Evolutionary conservation across 1,140 invertebrate species (phyloP).

Genomic region (Plectus sambesii): DNA sequence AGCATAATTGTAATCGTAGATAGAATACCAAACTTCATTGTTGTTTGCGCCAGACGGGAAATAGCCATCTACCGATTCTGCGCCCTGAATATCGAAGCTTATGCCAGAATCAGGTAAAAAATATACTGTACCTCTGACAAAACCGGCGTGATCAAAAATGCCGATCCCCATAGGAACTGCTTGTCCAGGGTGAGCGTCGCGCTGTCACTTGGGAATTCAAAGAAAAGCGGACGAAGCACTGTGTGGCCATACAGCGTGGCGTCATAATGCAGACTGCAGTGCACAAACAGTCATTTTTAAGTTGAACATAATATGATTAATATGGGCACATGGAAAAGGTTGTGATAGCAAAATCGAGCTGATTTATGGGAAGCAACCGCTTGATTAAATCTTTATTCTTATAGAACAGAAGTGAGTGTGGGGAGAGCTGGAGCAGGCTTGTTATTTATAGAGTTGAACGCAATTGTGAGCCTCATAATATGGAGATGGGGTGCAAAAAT

Average conservation of each 20-base stretch:
- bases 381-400: too few species aligned
- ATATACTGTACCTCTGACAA: constrained; percentile 5
- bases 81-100: constrained; percentile 19
- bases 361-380: too few species aligned
- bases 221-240: constrained; percentile 37
- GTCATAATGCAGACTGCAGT: constrained; percentile 29
- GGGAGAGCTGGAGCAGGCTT: too few species aligned
- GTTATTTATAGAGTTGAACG: too few species aligned
- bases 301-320: too few species aligned
- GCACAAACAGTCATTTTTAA: too few species aligned
- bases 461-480: too few species aligned
- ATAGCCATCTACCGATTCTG: constrained; percentile 26
- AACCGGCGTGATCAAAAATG: constrained; percentile 23
- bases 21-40: constrained; percentile 33
- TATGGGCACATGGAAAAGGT: too few species aligned
- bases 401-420: too few species aligned
- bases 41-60: constrained; percentile 26
- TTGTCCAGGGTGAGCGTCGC: constrained; percentile 21
- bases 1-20: constrained; percentile 32
- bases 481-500: too few species aligned
- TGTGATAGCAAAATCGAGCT: too few species aligned
- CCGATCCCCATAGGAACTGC: constrained; percentile 37
- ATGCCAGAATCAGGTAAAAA: constrained; percentile 12
- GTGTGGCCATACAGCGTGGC: constrained; percentile 31
- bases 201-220: constrained; percentile 35